Conservation (phyloP, 2,797 vertebrate species). For the Myotis planiceps region DNA sequence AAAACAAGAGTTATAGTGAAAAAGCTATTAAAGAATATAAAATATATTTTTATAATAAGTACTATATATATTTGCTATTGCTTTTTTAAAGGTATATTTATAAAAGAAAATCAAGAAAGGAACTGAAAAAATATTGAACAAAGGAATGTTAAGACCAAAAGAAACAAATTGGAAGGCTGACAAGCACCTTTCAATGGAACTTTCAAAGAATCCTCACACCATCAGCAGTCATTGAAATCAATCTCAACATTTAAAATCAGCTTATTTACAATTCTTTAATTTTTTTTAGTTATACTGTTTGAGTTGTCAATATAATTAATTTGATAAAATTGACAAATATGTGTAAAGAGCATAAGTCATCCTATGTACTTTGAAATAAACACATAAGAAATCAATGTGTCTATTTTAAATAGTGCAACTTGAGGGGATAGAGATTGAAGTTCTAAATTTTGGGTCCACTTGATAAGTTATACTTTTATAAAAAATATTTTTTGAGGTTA, state of each 20-base stretch:
- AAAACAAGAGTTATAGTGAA: neutral
- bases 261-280: constrained; percentile 57
- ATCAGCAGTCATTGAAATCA: neutral
- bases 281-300: constrained; percentile 45
- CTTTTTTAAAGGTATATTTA: neutral
- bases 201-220: neutral
- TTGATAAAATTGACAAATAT: constrained; percentile 16
- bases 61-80: neutral
- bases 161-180: neutral
- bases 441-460: neutral
- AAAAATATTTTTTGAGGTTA: neutral
- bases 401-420: neutral
- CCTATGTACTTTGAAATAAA: constrained; percentile 75
- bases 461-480: neutral
- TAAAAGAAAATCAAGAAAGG: neutral
- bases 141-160: neutral
- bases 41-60: neutral
- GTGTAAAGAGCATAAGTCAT: constrained; percentile 54
- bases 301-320: constrained; percentile 49
- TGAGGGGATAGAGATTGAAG: neutral
- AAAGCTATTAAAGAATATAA: neutral
- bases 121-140: neutral
- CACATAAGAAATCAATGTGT: neutral
- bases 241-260: neutral
- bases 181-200: neutral